Evolutionary conservation across 2,113 vertebrate species (phyloP), one percentile per base, ranked within the genome.

Genomic region (Hippocampus comes): DNA sequence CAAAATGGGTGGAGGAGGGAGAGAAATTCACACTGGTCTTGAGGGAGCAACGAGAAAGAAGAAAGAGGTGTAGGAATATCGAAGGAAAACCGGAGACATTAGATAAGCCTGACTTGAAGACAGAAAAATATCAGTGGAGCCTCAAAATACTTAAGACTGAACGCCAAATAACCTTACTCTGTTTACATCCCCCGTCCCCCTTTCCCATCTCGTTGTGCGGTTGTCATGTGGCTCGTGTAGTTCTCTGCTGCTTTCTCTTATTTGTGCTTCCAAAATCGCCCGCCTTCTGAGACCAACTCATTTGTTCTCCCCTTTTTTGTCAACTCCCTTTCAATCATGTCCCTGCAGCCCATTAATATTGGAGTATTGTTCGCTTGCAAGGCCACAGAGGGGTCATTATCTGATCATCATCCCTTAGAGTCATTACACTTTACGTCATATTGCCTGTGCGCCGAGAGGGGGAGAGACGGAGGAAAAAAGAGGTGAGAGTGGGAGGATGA

Each of bases 341-440:
- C 67, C 25, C 42, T 1, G 59, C 66, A 71, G 71, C 57, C 23
- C 43, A 82, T 82, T 68, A 85, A 83, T 77, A 74, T 68, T 15
- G 27, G 15, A 66, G 82, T 70, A 70, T 48, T 59, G 72, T 72
- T 83, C 66, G 78, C 3, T 0, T 56, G 43, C 80, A 76, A 68
- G 74, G 70, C 43, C 72, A 65, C 51, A 0, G 48, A 55, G 74
- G 0, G 76, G 71, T 76, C 81, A 83, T 87, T 86, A 84, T 73
- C 82, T 68, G 74, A 84, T 86, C 78, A 72, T 81, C 61, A 56
- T 68, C 71, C 56, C 49, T 23, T 63, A 61, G 68, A 82, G 79
- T 82, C 80, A 87, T 85, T 82, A 75, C 63, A 68, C 57, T 51
- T 53, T 68, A 72, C 82, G 89, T 85, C 69, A 55, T 63, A 76